These are phyloP conservation scores for Pseudomyrmex dendroicus DNA, from an alignment of 1,140 invertebrate species.

Conservation along the genomic window DNA sequence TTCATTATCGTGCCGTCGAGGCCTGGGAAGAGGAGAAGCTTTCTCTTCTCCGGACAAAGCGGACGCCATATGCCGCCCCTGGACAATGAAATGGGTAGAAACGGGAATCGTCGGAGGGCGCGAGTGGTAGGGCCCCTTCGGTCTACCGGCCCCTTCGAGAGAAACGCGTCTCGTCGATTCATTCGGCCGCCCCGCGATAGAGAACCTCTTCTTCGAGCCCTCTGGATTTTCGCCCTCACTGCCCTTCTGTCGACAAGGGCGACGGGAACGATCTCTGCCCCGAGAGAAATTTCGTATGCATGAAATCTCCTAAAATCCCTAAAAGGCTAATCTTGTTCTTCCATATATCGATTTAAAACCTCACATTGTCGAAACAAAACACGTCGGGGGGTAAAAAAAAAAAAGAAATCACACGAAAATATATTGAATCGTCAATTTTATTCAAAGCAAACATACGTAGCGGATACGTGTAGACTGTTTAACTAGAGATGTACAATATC, in stretches of 20 bases:
- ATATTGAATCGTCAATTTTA: too few relatives aligned
- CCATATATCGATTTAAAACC: background rate
- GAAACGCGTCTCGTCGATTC: conserved; percentile 67
- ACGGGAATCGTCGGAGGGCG: conserved; percentile 68
- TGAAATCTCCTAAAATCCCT: conserved; percentile 20
- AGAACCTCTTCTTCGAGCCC: conserved; percentile 48
- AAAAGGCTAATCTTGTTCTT: background rate
- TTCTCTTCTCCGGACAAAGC: conserved; percentile 60
- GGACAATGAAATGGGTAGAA: conserved; percentile 69
- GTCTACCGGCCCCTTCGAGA: conserved; percentile 47
- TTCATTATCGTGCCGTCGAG: conserved; percentile 51
- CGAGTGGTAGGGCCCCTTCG: conserved; percentile 18
- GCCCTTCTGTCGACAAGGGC: conserved; percentile 17
- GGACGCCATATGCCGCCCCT: conserved; percentile 68
- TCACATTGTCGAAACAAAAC: too few relatives aligned
- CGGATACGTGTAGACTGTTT: too few relatives aligned
- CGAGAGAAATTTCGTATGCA: conserved; percentile 7
- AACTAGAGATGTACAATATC: too few relatives aligned
- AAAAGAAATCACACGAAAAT: too few relatives aligned
- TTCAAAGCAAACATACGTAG: too few relatives aligned
- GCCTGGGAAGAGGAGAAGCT: conserved; percentile 35
- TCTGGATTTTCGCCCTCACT: conserved; percentile 33
- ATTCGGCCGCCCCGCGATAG: conserved; percentile 54
- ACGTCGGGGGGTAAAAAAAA: too few relatives aligned
- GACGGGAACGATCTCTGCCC: conserved; percentile 4